Base-by-base conservation (phyloP, 2,888 invertebrate species). In the Graphium colonna region DNA sequence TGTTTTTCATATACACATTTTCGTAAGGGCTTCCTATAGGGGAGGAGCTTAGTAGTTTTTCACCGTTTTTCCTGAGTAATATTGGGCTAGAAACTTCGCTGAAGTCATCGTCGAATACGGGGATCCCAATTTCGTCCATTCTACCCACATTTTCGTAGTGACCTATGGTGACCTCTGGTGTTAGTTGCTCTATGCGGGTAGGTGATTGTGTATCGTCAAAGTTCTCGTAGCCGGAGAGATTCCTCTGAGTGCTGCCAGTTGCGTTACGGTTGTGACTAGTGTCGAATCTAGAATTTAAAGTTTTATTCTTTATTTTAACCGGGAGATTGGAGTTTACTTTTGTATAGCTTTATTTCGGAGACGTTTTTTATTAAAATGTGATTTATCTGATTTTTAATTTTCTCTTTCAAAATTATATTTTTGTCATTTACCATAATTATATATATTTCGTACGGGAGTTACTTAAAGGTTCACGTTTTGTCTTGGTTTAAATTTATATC, bases 1-100 rank as follows among this genome's bases (percentile, higher is more conserved):
- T 80, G 53, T 77, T 82, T 60, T 91, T 80, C 46, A 82, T 75
- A 45, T 87, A 82, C 1, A 93, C 89, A 69, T 93, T 94, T 73
- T 94, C 94, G 63, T 93, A 94, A 0, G 92, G 91, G 62, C 91
- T 91, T 2, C 77, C 75, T 51, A 78, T 67, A 0, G 83, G 82
- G 0, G 82, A 80, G 0, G 73, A 60, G 9, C 58, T 48, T 0
- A 57, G 10, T 16, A 56, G 58, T 5, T 65, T 63, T 15, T 69
- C 79, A 65, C 79, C 78, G 65, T 76, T 71, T 64, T 82, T 88
- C 49, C 85, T 79, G 60, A 87, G 80, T 75, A 87, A 74, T 36
- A 82, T 72, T 0, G 86, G 88, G 75, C 88, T 90, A 70, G 88
- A 82, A 41, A 88, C 61, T 52, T 83, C 79, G 26, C 77, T 77